These are phyloP conservation scores for Myzus persicae DNA, from an alignment of 1,140 invertebrate genomes.

Conservation along the genomic window DNA sequence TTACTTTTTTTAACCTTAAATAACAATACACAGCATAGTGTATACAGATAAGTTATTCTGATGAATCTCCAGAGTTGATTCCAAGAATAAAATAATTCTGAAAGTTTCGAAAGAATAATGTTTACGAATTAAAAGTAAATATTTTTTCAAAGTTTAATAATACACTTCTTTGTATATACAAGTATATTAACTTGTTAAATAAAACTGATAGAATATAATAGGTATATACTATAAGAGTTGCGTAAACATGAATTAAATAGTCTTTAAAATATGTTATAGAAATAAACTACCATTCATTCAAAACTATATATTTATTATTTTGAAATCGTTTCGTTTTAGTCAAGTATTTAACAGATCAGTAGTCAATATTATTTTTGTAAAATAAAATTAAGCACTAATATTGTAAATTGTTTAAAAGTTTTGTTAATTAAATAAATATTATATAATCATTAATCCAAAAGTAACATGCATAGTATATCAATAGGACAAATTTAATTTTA, in stretches of 20 bases:
- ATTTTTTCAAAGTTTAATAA: not conserved
- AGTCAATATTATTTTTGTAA: not conserved
- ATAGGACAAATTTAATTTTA: not conserved
- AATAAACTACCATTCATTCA: not conserved
- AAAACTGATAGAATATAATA: not conserved
- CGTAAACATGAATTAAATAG: not conserved
- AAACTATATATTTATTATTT: not conserved
- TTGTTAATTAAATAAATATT: not conserved
- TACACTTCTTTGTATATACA: not conserved
- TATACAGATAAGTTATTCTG: not conserved
- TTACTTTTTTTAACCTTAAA: not conserved
- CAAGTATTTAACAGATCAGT: not conserved
- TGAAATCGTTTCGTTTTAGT: not conserved
- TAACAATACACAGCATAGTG: not conserved
- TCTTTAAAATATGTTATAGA: not conserved
- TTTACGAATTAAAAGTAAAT: not conserved
- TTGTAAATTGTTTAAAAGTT: not conserved
- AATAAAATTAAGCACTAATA: not conserved
- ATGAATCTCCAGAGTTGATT: not conserved
- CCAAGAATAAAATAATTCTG: not conserved
- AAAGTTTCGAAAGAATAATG: not conserved
- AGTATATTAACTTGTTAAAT: not conserved
- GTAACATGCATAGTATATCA: not conserved
- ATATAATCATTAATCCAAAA: not conserved
- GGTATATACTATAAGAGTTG: no score